Conservation (phyloP, 2,888 invertebrate species). For the Erebia aethiops region DNA sequence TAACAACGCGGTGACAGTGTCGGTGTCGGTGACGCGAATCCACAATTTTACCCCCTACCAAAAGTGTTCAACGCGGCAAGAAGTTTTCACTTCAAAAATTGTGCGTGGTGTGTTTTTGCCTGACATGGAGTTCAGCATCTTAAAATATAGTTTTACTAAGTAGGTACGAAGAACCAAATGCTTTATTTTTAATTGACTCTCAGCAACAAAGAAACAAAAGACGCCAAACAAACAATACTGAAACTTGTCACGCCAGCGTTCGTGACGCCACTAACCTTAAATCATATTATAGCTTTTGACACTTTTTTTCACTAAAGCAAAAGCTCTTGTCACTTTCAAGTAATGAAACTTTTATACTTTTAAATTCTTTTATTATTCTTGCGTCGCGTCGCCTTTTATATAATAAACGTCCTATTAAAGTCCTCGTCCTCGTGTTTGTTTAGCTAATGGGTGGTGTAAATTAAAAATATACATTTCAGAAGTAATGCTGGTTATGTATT, state of each 20-base stretch:
- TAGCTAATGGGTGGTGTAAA: slow-evolving; percentile 35
- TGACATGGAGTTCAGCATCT: not conserved
- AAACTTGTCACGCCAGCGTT: slow-evolving; percentile 26
- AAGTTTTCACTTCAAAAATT: too few relatives aligned
- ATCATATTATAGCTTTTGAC: slow-evolving; percentile 37
- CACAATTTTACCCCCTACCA: too few relatives aligned
- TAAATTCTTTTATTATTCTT: slow-evolving; percentile 30
- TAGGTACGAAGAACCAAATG: too few relatives aligned
- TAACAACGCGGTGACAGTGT: too few relatives aligned
- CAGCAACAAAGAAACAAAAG: slow-evolving; percentile 36
- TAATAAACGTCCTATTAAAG: slow-evolving; percentile 35
- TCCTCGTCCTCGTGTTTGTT: slow-evolving; percentile 29
- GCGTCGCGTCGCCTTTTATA: slow-evolving; percentile 30
- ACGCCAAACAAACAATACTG: slow-evolving; percentile 33
- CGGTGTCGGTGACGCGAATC: too few relatives aligned
- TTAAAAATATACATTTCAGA: slow-evolving; percentile 36
- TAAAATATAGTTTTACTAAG: not conserved
- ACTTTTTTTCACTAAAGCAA: slow-evolving; percentile 35
- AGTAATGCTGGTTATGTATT: slow-evolving; percentile 28
- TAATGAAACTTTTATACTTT: slow-evolving; percentile 29
- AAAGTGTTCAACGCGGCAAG: too few relatives aligned
- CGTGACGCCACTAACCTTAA: slow-evolving; percentile 34
- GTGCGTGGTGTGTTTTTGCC: too few relatives aligned
- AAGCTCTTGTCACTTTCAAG: slow-evolving; percentile 31
- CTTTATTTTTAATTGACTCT: slow-evolving; percentile 23